Conservation (phyloP, 2,888 invertebrate genomes). For the Drosophila silvestris region DNA sequence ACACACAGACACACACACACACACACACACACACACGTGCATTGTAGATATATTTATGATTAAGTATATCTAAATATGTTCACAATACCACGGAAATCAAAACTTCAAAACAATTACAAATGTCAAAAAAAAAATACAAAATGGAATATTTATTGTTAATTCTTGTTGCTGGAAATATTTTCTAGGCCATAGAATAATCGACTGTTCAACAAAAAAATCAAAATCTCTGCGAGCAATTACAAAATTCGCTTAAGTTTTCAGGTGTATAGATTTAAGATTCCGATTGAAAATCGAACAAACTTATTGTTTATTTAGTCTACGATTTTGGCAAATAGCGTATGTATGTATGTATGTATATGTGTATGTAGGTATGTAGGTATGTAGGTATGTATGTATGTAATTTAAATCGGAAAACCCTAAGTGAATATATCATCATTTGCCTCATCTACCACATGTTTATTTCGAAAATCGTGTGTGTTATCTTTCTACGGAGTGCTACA, state of each 20-base stretch:
- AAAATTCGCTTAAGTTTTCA: no score
- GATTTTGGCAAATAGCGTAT: neutral
- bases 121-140: neutral
- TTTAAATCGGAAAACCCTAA: neutral
- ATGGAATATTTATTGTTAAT: neutral
- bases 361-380: neutral
- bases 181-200: neutral
- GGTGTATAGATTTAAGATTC: neutral
- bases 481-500: neutral
- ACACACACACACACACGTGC: neutral
- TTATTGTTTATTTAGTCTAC: neutral
- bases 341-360: neutral
- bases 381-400: neutral
- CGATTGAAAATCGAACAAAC: neutral
- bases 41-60: neutral
- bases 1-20: neutral
- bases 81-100: neutral
- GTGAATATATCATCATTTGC: neutral
- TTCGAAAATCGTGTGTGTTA: neutral
- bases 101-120: neutral
- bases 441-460: constrained; percentile 4
- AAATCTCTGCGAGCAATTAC: no score
- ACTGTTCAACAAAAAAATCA: neutral
- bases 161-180: neutral
- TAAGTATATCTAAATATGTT: neutral